A percentile compares a stretch with the other conserved stretches of the same genome.
Evolutionary conservation across 2,888 invertebrate species (phyloP).

Genomic region (Napeogenes sylphis): DNA sequence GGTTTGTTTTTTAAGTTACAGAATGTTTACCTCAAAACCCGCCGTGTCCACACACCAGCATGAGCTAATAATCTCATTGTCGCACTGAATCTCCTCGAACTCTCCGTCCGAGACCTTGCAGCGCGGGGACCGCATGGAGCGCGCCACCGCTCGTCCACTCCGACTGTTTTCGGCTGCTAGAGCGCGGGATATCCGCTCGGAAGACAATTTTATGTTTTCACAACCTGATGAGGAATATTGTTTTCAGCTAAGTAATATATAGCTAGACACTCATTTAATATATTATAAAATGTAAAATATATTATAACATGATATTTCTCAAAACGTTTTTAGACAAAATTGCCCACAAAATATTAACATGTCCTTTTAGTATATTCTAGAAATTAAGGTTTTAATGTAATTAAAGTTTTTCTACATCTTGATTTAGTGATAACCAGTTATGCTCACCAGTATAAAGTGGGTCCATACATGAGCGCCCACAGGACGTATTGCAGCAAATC

Average conservation of each 20-base stretch:
- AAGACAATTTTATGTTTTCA: constrained; percentile 64
- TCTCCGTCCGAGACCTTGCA: constrained; percentile 84
- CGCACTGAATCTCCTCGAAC: constrained; percentile 88
- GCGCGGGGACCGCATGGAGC: constrained; percentile 81
- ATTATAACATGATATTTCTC: no score
- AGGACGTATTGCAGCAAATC: constrained; percentile 82
- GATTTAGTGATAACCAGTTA: no score
- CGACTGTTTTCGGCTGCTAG: constrained; percentile 74
- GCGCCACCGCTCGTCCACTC: constrained; percentile 80
- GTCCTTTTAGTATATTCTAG: no score
- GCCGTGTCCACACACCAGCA: constrained; percentile 92
- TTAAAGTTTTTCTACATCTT: no score
- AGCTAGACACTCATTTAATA: no score
- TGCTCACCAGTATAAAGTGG: constrained; percentile 79
- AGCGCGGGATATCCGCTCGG: constrained; percentile 68
- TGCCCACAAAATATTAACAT: no score
- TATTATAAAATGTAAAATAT: no score
- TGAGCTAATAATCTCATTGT: constrained; percentile 82
- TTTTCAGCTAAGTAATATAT: no score
- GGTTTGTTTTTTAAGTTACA: not conserved
- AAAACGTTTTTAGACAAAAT: no score
- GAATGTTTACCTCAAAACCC: constrained; percentile 80
- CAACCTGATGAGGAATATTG: constrained; percentile 48
- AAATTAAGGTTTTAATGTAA: no score
- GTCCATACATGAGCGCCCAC: constrained; percentile 79